These are phyloP conservation scores for Gadopsis bispinosus DNA, from an alignment of 2,797 vertebrate species.

Conservation along the genomic window DNA sequence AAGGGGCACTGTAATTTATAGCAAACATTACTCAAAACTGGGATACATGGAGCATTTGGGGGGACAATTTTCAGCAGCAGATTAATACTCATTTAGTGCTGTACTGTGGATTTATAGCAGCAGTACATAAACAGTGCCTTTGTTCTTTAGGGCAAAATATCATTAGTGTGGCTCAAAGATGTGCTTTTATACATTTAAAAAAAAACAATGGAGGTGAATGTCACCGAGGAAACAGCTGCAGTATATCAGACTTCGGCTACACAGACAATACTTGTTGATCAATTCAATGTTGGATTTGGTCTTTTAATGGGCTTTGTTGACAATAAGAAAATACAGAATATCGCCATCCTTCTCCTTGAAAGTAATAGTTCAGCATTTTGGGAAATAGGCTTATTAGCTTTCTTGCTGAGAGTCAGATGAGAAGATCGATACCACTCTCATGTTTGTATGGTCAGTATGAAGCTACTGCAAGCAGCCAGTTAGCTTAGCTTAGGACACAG, in stretches of 20 bases:
- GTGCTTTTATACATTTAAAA: background rate
- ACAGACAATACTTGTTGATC: background rate
- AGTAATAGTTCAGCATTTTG: background rate
- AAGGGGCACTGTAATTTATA: background rate
- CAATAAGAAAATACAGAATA: background rate
- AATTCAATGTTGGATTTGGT: background rate
- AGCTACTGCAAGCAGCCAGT: background rate
- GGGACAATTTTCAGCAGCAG: background rate
- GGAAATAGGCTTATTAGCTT: background rate
- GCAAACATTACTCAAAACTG: background rate
- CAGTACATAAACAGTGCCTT: background rate
- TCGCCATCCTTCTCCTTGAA: too few relatives aligned
- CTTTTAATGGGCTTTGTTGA: conserved; percentile 5
- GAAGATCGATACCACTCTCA: background rate
- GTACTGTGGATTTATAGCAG: background rate
- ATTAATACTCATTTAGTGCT: conserved; percentile 6
- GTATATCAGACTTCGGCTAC: background rate
- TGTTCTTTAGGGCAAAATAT: too few relatives aligned
- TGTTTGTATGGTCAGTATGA: background rate
- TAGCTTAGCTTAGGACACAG: background rate
- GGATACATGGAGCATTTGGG: background rate
- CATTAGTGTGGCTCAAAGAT: background rate
- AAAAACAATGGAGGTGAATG: background rate
- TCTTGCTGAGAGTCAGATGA: background rate
- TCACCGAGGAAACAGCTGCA: background rate